These are phyloP conservation scores for Callipepla squamata DNA, from an alignment of 2,113 vertebrate species.

Conservation along the genomic window DNA sequence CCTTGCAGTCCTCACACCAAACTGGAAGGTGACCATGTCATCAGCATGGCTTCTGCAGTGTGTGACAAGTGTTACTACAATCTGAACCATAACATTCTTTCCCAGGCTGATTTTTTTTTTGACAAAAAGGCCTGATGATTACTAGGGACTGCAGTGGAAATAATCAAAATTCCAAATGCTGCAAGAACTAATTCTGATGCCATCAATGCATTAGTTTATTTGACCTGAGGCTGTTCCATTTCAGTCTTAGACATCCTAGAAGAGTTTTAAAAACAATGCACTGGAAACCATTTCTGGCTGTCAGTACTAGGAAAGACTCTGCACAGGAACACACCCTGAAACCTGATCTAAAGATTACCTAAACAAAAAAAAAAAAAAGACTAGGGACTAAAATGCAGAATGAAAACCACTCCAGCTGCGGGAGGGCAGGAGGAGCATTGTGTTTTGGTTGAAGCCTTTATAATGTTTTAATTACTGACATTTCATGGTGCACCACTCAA, in stretches of 20 bases:
- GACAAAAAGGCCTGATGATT: not conserved
- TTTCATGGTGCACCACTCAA: not conserved
- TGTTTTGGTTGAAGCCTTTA: not conserved
- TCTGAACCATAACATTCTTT: not conserved
- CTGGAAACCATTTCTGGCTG: not conserved
- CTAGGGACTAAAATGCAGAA: not conserved
- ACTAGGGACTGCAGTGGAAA: not conserved
- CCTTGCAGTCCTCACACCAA: not conserved
- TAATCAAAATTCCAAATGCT: not conserved
- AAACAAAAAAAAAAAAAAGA: conserved; percentile 32
- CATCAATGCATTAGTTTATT: not conserved
- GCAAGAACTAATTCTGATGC: not conserved
- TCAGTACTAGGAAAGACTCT: not conserved
- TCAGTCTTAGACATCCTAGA: not conserved
- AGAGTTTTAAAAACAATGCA: not conserved
- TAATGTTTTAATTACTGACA: not conserved
- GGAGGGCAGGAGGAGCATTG: not conserved
- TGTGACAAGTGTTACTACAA: not conserved
- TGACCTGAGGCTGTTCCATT: not conserved
- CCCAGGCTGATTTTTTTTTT: not conserved
- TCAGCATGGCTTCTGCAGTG: not conserved
- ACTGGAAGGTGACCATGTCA: not conserved
- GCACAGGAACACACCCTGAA: not conserved
- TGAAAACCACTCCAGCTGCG: not conserved
- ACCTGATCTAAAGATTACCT: not conserved